Conservation (phyloP, 2,888 invertebrate genomes). For the Drosophila mayaguana region DNA sequence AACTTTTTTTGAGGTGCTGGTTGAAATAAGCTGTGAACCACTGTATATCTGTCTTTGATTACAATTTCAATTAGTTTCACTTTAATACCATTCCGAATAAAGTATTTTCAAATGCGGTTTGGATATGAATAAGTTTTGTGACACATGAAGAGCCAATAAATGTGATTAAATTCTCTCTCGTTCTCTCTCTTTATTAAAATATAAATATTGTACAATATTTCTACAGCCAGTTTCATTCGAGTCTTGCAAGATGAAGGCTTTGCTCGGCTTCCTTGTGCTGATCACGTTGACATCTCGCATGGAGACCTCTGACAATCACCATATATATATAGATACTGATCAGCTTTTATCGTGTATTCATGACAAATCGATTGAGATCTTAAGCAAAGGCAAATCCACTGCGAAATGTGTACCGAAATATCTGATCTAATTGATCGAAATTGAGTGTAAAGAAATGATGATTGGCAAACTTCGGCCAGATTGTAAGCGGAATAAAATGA, state of each 20-base stretch:
- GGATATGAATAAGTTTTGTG: neutral
- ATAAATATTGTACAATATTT: neutral
- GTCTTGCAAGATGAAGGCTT: conserved; percentile 11
- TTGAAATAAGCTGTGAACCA: too few species aligned
- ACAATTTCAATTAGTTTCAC: conserved; percentile 1
- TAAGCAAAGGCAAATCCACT: neutral
- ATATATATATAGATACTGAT: neutral
- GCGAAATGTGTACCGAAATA: neutral
- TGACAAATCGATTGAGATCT: neutral
- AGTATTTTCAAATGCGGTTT: neutral
- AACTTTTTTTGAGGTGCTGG: too few species aligned
- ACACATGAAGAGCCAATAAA: neutral
- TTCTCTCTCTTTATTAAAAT: neutral
- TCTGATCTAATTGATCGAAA: neutral
- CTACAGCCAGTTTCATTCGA: neutral
- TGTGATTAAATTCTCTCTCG: neutral
- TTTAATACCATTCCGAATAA: neutral
- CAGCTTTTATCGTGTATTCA: conserved; percentile 6
- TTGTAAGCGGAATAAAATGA: neutral
- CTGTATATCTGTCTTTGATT: neutral
- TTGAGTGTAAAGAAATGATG: neutral
- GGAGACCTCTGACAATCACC: neutral
- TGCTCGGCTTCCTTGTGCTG: conserved; percentile 1
- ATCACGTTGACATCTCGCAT: neutral
- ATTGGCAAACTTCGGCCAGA: neutral